A percentile compares a stretch with the other conserved stretches of the same genome.
Evolutionary conservation across 2,797 vertebrate genomes (phyloP).

Genomic region (Poeciliopsis paucimaculata): DNA sequence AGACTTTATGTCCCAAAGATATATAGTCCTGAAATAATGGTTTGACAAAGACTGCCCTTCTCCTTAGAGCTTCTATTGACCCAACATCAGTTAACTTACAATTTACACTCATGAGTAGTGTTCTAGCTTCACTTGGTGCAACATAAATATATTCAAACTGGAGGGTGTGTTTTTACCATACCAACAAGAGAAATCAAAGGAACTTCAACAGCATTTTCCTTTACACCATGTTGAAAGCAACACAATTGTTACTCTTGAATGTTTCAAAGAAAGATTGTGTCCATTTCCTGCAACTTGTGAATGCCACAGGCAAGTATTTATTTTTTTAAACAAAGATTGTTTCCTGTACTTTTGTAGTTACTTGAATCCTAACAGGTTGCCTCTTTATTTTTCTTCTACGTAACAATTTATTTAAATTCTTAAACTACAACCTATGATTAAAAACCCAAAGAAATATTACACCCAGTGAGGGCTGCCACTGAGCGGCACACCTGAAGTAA

Average conservation of each 20-base stretch:
- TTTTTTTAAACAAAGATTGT: not conserved
- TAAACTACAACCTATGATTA: slow-evolving; percentile 9
- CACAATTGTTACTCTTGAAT: not conserved
- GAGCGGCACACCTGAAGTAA: slow-evolving; percentile 47
- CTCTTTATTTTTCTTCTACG: not conserved
- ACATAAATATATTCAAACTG: not conserved
- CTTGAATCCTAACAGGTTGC: not conserved
- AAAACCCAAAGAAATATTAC: slow-evolving; percentile 59
- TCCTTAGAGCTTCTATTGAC: not conserved
- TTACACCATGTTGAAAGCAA: not conserved
- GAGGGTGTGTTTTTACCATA: not conserved
- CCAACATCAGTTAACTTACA: not conserved
- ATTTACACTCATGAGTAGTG: not conserved
- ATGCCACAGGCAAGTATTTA: not conserved
- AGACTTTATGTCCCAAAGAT: not conserved
- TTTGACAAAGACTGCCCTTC: not conserved
- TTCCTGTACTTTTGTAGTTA: not conserved
- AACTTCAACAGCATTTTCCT: not conserved
- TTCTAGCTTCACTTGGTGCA: not conserved
- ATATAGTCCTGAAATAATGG: slow-evolving; percentile 3
- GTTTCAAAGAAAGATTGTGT: not conserved
- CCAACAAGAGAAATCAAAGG: not conserved
- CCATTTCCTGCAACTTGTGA: not conserved
- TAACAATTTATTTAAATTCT: slow-evolving; percentile 2
- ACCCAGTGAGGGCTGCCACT: slow-evolving; percentile 84